These are phyloP conservation scores for Heliconius erato DNA, from an alignment of 2,888 invertebrate genomes.

Conservation along the genomic window DNA sequence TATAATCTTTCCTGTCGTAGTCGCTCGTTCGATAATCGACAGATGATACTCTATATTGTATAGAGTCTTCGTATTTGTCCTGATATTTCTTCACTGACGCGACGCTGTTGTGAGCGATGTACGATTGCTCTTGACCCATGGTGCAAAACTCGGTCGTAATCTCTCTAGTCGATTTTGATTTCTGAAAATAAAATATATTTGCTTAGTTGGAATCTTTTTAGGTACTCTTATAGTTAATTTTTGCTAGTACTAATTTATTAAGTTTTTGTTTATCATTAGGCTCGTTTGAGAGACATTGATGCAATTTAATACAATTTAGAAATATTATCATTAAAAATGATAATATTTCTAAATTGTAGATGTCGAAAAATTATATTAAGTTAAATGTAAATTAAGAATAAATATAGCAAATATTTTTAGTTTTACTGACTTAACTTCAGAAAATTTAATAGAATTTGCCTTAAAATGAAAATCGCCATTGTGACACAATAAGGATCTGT, in stretches of 20 bases:
- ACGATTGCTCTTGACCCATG: constrained; percentile 84
- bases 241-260: background rate
- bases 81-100: constrained; percentile 69
- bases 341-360: too few species aligned
- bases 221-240: background rate
- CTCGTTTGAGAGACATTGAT: too few species aligned
- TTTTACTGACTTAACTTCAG: background rate
- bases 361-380: too few species aligned
- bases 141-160: constrained; percentile 67
- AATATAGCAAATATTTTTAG: too few species aligned
- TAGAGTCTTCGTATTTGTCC: constrained; percentile 72
- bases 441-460: background rate
- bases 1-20: constrained; percentile 70
- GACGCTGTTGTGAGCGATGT: constrained; percentile 71
- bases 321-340: too few species aligned
- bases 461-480: background rate
- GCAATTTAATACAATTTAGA: too few species aligned
- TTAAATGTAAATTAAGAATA: too few species aligned
- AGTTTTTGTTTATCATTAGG: too few species aligned
- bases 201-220: background rate
- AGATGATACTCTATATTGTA: constrained; percentile 64
- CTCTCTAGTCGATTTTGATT: constrained; percentile 60
- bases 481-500: background rate
- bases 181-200: constrained; percentile 62
- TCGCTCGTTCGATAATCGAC: constrained; percentile 66